Conservation (phyloP, 2,888 invertebrate species). For the Craniophora ligustri region DNA sequence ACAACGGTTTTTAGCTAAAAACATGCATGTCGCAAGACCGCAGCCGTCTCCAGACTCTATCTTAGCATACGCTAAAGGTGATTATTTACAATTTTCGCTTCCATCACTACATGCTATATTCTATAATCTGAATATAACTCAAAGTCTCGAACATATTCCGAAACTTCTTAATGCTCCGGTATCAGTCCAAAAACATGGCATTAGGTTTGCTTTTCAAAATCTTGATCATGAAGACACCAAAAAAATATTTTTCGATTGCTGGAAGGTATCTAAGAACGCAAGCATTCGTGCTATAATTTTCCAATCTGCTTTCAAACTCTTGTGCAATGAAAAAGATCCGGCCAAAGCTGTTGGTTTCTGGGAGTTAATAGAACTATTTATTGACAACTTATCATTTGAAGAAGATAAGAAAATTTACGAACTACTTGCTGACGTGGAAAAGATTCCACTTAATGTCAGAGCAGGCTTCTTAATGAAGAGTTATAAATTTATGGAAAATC, state of each 20-base stretch:
- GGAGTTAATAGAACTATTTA: constrained; percentile 68
- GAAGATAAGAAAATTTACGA: constrained; percentile 73
- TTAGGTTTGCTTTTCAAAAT: constrained; percentile 68
- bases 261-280: constrained; percentile 70
- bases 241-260: constrained; percentile 63
- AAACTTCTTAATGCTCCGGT: constrained; percentile 70
- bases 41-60: constrained; percentile 68
- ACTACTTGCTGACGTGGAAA: constrained; percentile 55
- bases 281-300: constrained; percentile 73
- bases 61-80: constrained; percentile 73
- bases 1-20: constrained; percentile 71
- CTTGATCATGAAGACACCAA: constrained; percentile 61
- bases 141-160: constrained; percentile 60
- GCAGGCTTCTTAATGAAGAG: constrained; percentile 67
- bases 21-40: constrained; percentile 76
- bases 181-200: constrained; percentile 77
- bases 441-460: constrained; percentile 62
- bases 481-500: constrained; percentile 67
- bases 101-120: constrained; percentile 74
- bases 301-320: constrained; percentile 63
- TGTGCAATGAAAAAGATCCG: constrained; percentile 66
- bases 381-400: constrained; percentile 67
- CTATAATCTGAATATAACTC: constrained; percentile 64
- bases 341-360: constrained; percentile 60
- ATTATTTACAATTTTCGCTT: constrained; percentile 73